These are phyloP conservation scores for Hystrix cristata DNA, from an alignment of 2,113 vertebrate species.

Conservation along the genomic window DNA sequence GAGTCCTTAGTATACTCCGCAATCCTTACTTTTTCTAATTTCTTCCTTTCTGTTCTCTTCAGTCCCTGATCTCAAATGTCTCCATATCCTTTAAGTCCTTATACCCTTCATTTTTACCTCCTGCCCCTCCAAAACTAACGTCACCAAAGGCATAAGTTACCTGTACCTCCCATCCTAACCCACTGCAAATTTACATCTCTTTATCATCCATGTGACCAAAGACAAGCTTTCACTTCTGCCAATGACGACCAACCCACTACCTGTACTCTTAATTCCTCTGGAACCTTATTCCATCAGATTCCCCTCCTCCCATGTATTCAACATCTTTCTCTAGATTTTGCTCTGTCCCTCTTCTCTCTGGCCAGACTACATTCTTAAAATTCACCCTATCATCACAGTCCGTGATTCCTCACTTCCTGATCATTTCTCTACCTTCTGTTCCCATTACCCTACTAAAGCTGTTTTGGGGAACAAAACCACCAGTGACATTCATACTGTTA, in stretches of 20 bases:
- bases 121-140: conserved; percentile 9
- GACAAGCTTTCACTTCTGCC: background rate
- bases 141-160: background rate
- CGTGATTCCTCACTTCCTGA: background rate
- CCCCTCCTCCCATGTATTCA: background rate
- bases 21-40: background rate
- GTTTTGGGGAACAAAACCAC: background rate
- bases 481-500: background rate
- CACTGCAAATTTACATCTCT: background rate
- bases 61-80: background rate
- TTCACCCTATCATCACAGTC: background rate
- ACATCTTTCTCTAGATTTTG: background rate
- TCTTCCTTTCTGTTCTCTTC: conserved; percentile 12
- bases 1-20: background rate
- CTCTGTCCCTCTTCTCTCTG: background rate
- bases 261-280: background rate
- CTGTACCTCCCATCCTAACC: background rate
- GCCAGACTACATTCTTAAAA: background rate
- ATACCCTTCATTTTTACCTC: background rate
- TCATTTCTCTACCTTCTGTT: background rate
- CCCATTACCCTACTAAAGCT: background rate
- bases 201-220: background rate
- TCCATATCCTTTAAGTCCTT: background rate
- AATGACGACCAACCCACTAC: background rate
- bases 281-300: background rate